Percentiles rank a stretch among this genome's conserved stretches.
Evolutionary conservation across 2,113 vertebrate species (phyloP).

Genomic region (Aldabrachelys gigantea): DNA sequence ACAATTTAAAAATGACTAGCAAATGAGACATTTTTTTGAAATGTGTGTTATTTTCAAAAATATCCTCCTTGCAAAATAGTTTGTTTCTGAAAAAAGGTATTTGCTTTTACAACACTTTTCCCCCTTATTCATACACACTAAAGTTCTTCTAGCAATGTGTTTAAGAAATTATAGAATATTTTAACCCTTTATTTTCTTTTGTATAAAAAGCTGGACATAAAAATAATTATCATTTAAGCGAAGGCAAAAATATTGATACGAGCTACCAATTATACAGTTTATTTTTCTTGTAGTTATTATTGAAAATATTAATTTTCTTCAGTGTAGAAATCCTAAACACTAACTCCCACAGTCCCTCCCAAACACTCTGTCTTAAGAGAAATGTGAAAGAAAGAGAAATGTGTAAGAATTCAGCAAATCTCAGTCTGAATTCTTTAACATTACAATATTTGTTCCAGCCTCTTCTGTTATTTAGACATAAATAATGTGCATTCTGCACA

Average conservation of each 20-base stretch:
- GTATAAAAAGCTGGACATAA: not conserved
- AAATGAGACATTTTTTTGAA: slow-evolving; percentile 12
- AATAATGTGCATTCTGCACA: not conserved
- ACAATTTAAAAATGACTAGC: not conserved
- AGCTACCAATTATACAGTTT: not conserved
- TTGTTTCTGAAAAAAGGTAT: not conserved
- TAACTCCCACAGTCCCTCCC: slow-evolving; percentile 10
- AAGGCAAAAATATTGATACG: slow-evolving; percentile 12
- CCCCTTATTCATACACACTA: not conserved
- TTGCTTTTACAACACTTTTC: not conserved
- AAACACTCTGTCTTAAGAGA: slow-evolving; percentile 28
- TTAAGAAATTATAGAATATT: not conserved
- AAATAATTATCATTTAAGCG: not conserved
- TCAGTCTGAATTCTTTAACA: slow-evolving; percentile 19
- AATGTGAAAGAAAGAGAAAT: slow-evolving; percentile 1
- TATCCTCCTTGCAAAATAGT: not conserved
- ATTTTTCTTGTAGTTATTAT: not conserved
- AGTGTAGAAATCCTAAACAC: not conserved
- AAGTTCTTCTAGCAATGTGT: not conserved
- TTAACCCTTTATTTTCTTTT: slow-evolving; percentile 3
- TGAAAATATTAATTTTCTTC: not conserved
- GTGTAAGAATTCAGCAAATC: slow-evolving; percentile 33
- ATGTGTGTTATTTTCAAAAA: slow-evolving; percentile 26
- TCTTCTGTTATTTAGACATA: not conserved
- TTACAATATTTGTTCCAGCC: not conserved